Conservation (phyloP, 2,888 invertebrate genomes). For the Ormyrus rosae region DNA sequence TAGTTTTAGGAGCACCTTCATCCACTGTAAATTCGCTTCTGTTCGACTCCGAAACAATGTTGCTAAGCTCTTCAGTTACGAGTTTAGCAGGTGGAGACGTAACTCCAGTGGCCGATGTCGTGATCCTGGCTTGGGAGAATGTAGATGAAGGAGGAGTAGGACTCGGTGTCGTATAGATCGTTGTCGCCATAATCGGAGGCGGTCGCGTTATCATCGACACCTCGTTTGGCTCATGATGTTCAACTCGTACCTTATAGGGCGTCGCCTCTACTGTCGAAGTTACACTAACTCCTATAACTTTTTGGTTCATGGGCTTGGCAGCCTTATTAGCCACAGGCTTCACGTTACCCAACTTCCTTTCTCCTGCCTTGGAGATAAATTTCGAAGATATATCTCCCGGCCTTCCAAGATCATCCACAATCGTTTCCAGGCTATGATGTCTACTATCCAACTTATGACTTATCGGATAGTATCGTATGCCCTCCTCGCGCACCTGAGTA, state of each 20-base stretch:
- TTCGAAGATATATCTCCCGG: conserved; percentile 62
- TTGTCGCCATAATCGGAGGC: conserved; percentile 56
- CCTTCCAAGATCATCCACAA: conserved; percentile 67
- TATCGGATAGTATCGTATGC: conserved; percentile 69
- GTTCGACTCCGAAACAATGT: conserved; percentile 78
- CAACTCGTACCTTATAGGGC: conserved; percentile 75
- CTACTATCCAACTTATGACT: conserved; percentile 69
- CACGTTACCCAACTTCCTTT: conserved; percentile 38
- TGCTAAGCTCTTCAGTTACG: conserved; percentile 75
- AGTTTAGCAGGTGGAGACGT: conserved; percentile 61
- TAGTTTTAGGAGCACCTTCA: conserved; percentile 78
- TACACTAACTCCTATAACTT: conserved; percentile 78
- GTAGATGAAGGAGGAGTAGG: conserved; percentile 55
- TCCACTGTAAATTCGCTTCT: conserved; percentile 80
- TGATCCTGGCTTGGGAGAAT: conserved; percentile 54
- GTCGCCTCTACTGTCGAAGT: conserved; percentile 80
- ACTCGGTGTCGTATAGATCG: conserved; percentile 38
- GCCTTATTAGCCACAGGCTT: conserved; percentile 42
- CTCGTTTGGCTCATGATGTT: conserved; percentile 68
- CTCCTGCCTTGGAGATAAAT: conserved; percentile 54
- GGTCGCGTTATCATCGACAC: conserved; percentile 62
- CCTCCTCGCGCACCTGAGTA: conserved; percentile 62
- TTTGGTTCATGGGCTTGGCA: conserved; percentile 61
- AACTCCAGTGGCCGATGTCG: conserved; percentile 52
- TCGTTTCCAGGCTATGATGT: conserved; percentile 66